These are phyloP conservation scores for Acanthornis magna DNA, from an alignment of 2,797 vertebrate genomes.

Conservation along the genomic window DNA sequence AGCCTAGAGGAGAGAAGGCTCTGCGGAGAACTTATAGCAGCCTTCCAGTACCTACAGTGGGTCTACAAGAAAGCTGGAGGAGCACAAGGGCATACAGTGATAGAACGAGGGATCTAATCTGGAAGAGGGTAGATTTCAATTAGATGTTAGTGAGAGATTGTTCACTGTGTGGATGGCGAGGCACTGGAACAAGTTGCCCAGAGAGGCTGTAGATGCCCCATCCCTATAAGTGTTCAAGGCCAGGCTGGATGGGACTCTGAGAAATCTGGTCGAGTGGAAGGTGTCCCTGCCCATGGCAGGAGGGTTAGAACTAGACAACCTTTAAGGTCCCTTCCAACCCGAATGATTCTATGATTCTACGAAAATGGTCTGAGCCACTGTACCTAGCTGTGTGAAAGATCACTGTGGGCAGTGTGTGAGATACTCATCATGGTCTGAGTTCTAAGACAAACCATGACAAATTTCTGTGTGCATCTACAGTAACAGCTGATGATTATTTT, in stretches of 20 bases:
- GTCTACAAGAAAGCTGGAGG: not conserved
- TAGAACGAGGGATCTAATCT: not conserved
- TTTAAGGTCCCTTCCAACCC: not conserved
- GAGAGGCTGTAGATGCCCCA: not conserved
- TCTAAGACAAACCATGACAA: not conserved
- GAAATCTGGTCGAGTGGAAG: not conserved
- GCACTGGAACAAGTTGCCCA: not conserved
- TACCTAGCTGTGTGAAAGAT: not conserved
- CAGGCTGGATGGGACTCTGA: not conserved
- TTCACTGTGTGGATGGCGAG: not conserved
- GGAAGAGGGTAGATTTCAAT: not conserved
- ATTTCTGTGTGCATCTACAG: not conserved
- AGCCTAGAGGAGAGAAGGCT: not conserved
- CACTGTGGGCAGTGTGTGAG: not conserved
- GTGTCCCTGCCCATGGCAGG: not conserved
- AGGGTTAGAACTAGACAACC: not conserved
- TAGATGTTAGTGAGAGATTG: not conserved
- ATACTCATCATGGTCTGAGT: not conserved
- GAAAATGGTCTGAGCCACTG: not conserved
- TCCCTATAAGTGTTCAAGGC: not conserved
- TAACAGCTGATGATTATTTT: constrained; percentile 31
- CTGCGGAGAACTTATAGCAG: not conserved
- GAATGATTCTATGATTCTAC: not conserved
- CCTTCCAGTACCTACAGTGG: not conserved
- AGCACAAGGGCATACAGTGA: not conserved